Evolutionary conservation across 2,797 vertebrate genomes (phyloP), one percentile per base, ranked within the genome.

Genomic region (Crocidura indochinensis): DNA sequence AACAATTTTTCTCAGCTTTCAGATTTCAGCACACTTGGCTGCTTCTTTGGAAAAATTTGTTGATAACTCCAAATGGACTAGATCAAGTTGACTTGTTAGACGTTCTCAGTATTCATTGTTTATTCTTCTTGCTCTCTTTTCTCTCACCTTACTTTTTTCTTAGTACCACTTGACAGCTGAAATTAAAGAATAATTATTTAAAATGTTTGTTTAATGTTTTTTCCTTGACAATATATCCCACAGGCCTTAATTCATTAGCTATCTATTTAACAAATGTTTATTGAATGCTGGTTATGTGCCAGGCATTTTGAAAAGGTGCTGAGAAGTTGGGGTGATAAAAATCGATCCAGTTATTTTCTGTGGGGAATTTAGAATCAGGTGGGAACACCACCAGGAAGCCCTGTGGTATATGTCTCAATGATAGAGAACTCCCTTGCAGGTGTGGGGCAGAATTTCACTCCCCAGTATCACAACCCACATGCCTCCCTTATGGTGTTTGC

Each of bases 101-200:
- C 10, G 0, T 76, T 67, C 24, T 56, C 47, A 49, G 2, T 10
- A 22, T n/a, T 22, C 19, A 11, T 56, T 24, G 38, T 65, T 65
- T 65, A 6, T 65, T 27, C 27, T 65, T 10, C 27, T 65, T 62
- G 17, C 64, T n/a, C 24, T 27, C 10, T n/a, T 29, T 29, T 15
- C 14, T 68, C 20, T 11, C 65, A 68, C 27, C 29, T 27, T 15
- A n/a, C 3, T 12, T 29, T 67, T 38, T 75, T 71, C 31, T 60
- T 60, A 60, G 56, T 72, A 26, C 24, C 17, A 11, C 20, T 68
- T 86, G 6, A 46, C 20, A 49, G 2, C 12, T 72, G 47, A 29
- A 77, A 62, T 82, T 5, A 86, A 60, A 49, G 65, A 53, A 44
- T 77, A 76, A 47, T 64, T 64, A 60, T 77, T 82, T 76, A 29